Base-by-base conservation (phyloP, 2,797 vertebrate genomes). In the Discoglossus pictus region DNA sequence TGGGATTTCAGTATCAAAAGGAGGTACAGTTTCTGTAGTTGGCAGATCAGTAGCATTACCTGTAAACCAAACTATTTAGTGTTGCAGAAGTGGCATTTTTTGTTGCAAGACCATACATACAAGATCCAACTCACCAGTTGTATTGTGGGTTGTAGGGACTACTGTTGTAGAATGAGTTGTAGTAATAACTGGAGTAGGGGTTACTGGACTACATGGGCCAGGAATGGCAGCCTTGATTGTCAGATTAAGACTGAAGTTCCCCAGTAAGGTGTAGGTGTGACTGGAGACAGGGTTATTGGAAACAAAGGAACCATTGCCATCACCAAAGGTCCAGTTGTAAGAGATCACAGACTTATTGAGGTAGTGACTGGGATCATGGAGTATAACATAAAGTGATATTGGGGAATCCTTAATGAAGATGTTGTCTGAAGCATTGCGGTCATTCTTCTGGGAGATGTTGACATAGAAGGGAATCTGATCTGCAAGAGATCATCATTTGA, bases 291-390 rank as follows among this genome's bases (percentile, higher is more conserved):
- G 84, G 79, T 88, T 85, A 0, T 76, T 83, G 48, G 68, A 84
- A 72, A 87, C 76, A 76, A 85, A 83, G 7, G 81, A 75, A 1
- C 87, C 83, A 1, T 75, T 90, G 36, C 94, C 94, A 12, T 98
- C 96, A 21, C 85, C 88, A 0, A 96, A 98, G 73, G 92, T 88
- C 96, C 96, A 99, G 60, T 89, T 89, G 81, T 92, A 99, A 75
- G 89, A 83, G 31, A 98, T 77, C 27, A 83, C 75, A 0, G 96
- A 93, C 1, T 82, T 83, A 48, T 92, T 93, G 43, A 99, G 89
- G 65, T 96, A 99, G 61, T 88, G 64, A 38, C 94, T 95, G 71
- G 97, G 97, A 74, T 99, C 97, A 0, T 99, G 95, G 38, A 98
- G 74, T 63, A 83, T 81, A 54, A 93, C 92, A 2, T 82, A 78